phyloP scores from a whole-genome alignment of 2,797 vertebrate genomes.

The Spea hammondii region DNA sequence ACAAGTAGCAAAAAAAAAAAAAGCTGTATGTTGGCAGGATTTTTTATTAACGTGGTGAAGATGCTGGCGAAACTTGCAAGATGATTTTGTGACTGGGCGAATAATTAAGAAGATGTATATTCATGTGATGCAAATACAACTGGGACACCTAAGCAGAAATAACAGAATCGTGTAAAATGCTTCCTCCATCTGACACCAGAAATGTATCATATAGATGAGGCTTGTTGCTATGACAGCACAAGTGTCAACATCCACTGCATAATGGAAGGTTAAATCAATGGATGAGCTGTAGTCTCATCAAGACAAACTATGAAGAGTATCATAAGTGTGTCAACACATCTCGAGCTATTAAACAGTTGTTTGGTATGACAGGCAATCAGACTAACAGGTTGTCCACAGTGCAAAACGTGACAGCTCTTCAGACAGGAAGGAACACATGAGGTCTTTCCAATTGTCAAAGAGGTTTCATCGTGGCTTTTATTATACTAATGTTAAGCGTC shows the following conservation, averaged over 20 bases:
- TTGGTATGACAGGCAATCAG: constrained; percentile 33
- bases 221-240: constrained; percentile 46
- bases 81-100: constrained; percentile 11
- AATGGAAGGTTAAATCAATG: constrained; percentile 48
- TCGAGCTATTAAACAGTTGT: constrained; percentile 42
- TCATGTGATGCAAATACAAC: background rate
- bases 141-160: constrained; percentile 12
- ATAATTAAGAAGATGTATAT: constrained; percentile 25
- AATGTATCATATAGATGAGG: constrained; percentile 24
- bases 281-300: constrained; percentile 31
- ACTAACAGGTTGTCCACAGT: constrained; percentile 17
- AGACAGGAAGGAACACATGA: background rate
- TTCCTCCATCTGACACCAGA: constrained; percentile 5
- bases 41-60: constrained; percentile 1
- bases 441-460: constrained; percentile 17
- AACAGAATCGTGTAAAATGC: background rate
- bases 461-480: constrained; percentile 21
- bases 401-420: constrained; percentile 28
- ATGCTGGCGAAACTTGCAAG: constrained; percentile 15
- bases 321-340: constrained; percentile 39
- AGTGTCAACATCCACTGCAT: constrained; percentile 46
- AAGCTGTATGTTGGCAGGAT: constrained; percentile 5
- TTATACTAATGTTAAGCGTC: background rate
- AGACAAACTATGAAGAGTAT: constrained; percentile 43
- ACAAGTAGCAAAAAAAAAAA: constrained; percentile 28